A percentile compares a stretch with the other conserved stretches of the same genome.
Evolutionary conservation across 92 coral and sea anemone genomes (phyloP).

Genomic region (Isaurus tuberculatus): DNA sequence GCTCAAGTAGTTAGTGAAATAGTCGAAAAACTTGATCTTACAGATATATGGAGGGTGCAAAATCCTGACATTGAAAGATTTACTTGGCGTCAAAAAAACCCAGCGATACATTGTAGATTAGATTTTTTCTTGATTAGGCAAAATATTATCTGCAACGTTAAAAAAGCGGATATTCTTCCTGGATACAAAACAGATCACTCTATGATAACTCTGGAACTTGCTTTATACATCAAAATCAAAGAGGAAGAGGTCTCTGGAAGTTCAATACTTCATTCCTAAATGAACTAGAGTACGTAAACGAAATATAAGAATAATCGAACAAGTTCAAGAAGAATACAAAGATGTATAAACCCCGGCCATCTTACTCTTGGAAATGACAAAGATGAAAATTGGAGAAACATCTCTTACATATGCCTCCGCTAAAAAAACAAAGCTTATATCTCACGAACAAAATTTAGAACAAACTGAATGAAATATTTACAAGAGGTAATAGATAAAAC

Average conservation of each 20-base stretch:
- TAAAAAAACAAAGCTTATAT: not conserved
- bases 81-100: conserved; percentile 55
- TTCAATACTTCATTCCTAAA: not conserved
- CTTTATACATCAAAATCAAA: conserved; percentile 8
- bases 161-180: not conserved
- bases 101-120: too few species aligned
- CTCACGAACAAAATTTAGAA: not conserved
- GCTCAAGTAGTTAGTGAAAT: conserved; percentile 31
- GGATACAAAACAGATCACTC: conserved; percentile 1
- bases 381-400: not conserved
- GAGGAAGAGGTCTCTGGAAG: too few species aligned
- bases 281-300: not conserved
- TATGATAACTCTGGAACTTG: not conserved
- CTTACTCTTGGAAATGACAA: not conserved
- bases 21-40: conserved; percentile 27
- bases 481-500: not conserved
- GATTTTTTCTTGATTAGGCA: too few species aligned
- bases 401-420: not conserved
- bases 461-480: not conserved
- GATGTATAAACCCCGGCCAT: not conserved
- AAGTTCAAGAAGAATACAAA: not conserved
- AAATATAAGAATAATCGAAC: not conserved
- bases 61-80: conserved; percentile 27
- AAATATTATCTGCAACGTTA: not conserved
- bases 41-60: conserved; percentile 33